Evolutionary conservation across 2,888 invertebrate genomes (phyloP), one percentile per base, ranked within the genome.

Genomic region (Idaea dimidiata): DNA sequence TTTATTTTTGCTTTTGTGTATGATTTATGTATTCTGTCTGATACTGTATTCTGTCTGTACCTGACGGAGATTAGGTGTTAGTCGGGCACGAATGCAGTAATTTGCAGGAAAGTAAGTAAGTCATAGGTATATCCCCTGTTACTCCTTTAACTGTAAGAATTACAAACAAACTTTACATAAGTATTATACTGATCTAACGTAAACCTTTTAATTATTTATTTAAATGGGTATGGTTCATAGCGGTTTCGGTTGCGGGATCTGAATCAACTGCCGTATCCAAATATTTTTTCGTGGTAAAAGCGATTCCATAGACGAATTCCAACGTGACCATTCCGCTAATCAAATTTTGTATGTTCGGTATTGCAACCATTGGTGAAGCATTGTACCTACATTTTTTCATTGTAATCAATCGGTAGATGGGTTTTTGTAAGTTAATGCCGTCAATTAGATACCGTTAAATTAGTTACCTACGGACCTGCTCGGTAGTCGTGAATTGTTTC

Each of bases 321-420:
- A 84, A 88, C 90, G 88, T 90, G 89, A 88, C 87, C 84, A 91
- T 88, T 88, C 87, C 86, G 89, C 91, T 92, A 91, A 91, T 92
- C 91, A 92, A 92, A 92, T 91, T 91, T 91, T 89, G 90, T 91
- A 91, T 91, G 89, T 87, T 86, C 87, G 88, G 87, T 86, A 91
- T 91, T 91, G 91, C 91, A 88, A 81, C 86, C 82, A 89, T 89
- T 84, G 61, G 65, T 66, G 66, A 67, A 64, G n/a, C 63, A 62
- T 8, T 31, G 60, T 59, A 60, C 59, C 55, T 61, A 59, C 16
- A 59, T 67, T 65, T 66, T 69, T 72, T 67, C 68, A 72, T 56
- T 56, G 56, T 56, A 56, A 56, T 56, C 56, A 56, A 56, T 56
- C 56, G 18, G 56, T 56, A 56, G 18, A 75, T 68, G 82, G 75